Conservation (phyloP, 2,113 vertebrate genomes). For the Dryoscopus gambensis region DNA sequence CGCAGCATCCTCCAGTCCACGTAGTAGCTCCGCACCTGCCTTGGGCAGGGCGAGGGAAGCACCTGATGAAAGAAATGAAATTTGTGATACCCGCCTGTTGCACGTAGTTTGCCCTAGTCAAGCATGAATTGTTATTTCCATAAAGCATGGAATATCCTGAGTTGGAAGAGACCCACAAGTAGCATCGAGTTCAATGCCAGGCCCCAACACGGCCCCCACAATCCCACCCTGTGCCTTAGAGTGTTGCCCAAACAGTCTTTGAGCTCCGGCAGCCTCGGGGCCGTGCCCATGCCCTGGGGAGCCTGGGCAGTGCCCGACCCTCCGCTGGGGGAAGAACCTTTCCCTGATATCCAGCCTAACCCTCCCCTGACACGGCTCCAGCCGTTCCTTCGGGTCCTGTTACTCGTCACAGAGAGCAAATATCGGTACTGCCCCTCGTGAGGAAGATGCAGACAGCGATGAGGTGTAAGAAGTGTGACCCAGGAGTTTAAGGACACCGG, state of each 20-base stretch:
- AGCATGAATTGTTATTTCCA: not conserved
- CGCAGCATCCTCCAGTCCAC: conserved; percentile 95
- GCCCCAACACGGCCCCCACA: not conserved
- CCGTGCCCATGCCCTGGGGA: not conserved
- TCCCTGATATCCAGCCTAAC: fast-evolving
- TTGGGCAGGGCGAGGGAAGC: not conserved
- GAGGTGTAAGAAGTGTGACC: not conserved
- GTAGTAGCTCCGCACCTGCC: conserved; percentile 82
- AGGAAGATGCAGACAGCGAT: not conserved
- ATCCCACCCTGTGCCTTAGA: too few species aligned
- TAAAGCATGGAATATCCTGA: not conserved
- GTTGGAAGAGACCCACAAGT: not conserved
- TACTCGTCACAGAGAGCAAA: not conserved
- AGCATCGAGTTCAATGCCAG: too few species aligned
- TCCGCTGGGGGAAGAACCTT: not conserved
- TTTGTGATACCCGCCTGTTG: not conserved
- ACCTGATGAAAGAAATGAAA: not conserved
- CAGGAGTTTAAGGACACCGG: fast-evolving
- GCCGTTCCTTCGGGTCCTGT: not conserved
- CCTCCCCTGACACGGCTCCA: not conserved
- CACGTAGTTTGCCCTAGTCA: fast-evolving
- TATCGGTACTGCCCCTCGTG: not conserved
- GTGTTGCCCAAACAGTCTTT: not conserved
- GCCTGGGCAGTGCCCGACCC: fast-evolving
- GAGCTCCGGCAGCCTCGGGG: not conserved